Base-by-base conservation (phyloP, 2,888 invertebrate species). In the Unio pictorum region DNA sequence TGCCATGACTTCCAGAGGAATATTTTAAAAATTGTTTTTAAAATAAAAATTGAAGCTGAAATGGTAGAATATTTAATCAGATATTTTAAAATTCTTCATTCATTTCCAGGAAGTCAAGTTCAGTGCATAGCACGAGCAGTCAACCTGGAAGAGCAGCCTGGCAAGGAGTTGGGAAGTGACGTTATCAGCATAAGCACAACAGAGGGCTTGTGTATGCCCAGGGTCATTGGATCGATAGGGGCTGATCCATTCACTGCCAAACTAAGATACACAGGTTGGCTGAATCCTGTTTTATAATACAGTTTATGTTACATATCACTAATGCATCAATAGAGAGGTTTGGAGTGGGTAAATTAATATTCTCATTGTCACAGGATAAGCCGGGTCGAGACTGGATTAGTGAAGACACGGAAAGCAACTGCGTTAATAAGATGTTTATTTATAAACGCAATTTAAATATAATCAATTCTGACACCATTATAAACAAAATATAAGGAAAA, bases 161-260 rank as follows among this genome's bases (percentile, higher is more conserved):
- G 90, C 8, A 78, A 84, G 66, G 89, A 89, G 71, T 64, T 84
- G 28, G 76, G 79, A 64, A 90, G 90, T 72, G 64, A 72, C 11
- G 68, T 82, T 0, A 82, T 86, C 11, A 85, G 82, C 6, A 77
- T 90, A 30, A 83, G 81, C 66, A 71, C 67, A 8, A 72, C 75
- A 15, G 78, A 78, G 54, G 87, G 87, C 23, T 66, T 89, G n/a
- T 90, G 90, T 77, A 76, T 81, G 28, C 86, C 89, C 0, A 77
- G 84, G 20, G 65, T 76, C 11, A 71, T 75, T 64, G 85, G 84
- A 11, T 79, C 86, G 7, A 79, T 88, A 11, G 89, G 89, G 15
- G 89, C 87, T 6, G 88, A 89, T 55, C 89, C 90, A 0, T 90
- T 89, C 76, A 84, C 87, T 8, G 87, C 90, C 18, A 88, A 81